Evolutionary conservation across 2,888 invertebrate genomes (phyloP), one percentile per base, ranked within the genome.

Genomic region (Drosophila atroscutellata): DNA sequence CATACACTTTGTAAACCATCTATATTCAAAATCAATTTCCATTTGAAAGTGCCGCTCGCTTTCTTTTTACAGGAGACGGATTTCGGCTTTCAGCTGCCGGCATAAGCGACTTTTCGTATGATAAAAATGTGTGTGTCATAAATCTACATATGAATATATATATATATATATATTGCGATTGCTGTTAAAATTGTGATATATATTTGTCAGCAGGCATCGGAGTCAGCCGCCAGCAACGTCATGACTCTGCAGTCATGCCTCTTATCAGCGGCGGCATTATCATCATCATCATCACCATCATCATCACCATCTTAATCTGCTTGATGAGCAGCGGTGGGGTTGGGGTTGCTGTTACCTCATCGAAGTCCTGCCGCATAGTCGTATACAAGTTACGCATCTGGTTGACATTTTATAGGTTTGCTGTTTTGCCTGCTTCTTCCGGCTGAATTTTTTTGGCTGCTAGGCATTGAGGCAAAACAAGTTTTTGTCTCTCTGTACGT

Each of bases 41-140:
- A 78, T 78, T 72, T 60, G 37, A 54, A 15, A 20, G 28, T 34
- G 15, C 18, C 9, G 32, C n/a, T 24, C 54, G 32, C 62, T 84
- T 71, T 61, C 57, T 64, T 52, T 72, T 62, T 51, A 70, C 36
- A 50, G n/a, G 4, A 28, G 50, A 28, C 9, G 36, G 52, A 45
- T 54, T 74, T 59, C 28, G 30, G 50, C 52, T 58, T 71, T 58
- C 30, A 9, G 45, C 64, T 65, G n/a, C 42, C 26, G 49, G 71
- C 77, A 51, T 56, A n/a, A 36, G 55, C 34, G 67, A 52, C 67
- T 77, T 81, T 66, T 67, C 60, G 58, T 49, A 54, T 54, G 54
- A 72, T 77, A 79, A 74, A 75, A 87, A 78, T 89, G 81, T 70
- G 81, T 82, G 69, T 83, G 87, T 86, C 90, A 85, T 85, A 85